A percentile compares a stretch with the other conserved stretches of the same genome.
These are phyloP conservation scores for Euplagia quadripunctaria DNA, from an alignment of 2,888 invertebrate species.

Conservation along the genomic window DNA sequence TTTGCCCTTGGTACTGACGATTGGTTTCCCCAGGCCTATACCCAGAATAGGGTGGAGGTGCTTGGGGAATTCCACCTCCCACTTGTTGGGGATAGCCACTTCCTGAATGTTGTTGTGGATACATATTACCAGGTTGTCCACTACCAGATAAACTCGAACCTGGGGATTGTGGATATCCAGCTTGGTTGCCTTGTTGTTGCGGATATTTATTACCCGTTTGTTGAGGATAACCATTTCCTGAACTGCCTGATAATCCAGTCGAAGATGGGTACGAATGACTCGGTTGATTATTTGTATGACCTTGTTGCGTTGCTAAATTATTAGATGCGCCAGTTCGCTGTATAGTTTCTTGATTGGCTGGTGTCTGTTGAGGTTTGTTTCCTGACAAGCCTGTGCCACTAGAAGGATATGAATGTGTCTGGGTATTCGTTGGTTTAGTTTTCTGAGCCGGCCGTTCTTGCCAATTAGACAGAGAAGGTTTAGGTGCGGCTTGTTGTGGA, in stretches of 20 bases:
- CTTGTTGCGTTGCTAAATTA: conserved; percentile 60
- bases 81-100: conserved; percentile 38
- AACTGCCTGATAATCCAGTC: conserved; percentile 73
- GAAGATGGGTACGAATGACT: conserved; percentile 75
- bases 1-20: conserved; percentile 48
- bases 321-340: conserved; percentile 71
- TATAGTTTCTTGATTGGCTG: conserved; percentile 70
- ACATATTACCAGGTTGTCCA: conserved; percentile 43
- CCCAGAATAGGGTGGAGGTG: conserved; percentile 67
- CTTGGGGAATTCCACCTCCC: conserved; percentile 41
- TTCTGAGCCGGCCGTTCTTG: conserved; percentile 74
- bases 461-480: conserved; percentile 78
- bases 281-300: conserved; percentile 57
- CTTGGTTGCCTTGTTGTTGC: conserved; percentile 47
- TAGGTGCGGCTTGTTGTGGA: conserved; percentile 72
- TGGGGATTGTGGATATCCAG: conserved; percentile 57
- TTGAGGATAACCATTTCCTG: conserved; percentile 58
- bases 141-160: conserved; percentile 47
- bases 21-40: conserved; percentile 42
- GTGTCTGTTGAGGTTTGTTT: conserved; percentile 65
- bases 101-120: conserved; percentile 59
- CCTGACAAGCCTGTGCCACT: conserved; percentile 77
- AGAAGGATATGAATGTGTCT: conserved; percentile 77
- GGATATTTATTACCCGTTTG: conserved; percentile 54
- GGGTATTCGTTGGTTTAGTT: conserved; percentile 58